phyloP scores from a whole-genome alignment of 64 coral and sea anemone genomes.

The Montipora efflorescens region DNA sequence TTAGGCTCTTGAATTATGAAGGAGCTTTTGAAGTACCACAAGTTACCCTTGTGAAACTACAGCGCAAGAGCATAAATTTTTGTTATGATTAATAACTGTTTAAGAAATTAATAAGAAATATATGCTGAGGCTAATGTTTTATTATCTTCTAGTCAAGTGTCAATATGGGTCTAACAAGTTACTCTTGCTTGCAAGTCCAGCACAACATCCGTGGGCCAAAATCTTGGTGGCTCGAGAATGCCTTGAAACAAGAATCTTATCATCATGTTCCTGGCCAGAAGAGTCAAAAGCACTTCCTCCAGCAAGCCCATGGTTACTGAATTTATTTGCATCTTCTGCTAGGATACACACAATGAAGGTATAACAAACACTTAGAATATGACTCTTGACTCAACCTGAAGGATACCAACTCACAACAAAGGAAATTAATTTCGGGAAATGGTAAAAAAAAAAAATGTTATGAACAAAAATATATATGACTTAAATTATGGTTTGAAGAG shows the following conservation, averaged over 20 bases:
- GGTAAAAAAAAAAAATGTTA: background rate
- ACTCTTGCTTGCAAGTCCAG: slow-evolving; percentile 65
- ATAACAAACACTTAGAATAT: slow-evolving; percentile 81
- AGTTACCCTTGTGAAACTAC: too few species aligned
- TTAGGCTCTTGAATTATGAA: too few species aligned
- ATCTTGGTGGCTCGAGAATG: slow-evolving; percentile 71
- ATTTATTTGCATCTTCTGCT: slow-evolving; percentile 65
- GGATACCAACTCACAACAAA: background rate
- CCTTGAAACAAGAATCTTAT: slow-evolving; percentile 9
- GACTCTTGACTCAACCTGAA: background rate
- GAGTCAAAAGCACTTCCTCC: slow-evolving; percentile 35
- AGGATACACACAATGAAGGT: slow-evolving; percentile 77
- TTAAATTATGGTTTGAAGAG: too few species aligned
- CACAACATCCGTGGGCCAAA: slow-evolving; percentile 69
- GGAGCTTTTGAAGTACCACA: too few species aligned
- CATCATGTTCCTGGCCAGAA: slow-evolving; percentile 36
- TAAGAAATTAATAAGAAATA: too few species aligned
- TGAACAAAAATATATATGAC: background rate
- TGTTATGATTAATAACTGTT: too few species aligned
- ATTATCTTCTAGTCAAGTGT: background rate
- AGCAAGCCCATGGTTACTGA: slow-evolving; percentile 29
- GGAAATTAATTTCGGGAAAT: background rate
- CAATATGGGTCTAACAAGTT: slow-evolving; percentile 55
- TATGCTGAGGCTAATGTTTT: too few species aligned
- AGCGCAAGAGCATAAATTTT: too few species aligned